Evolutionary conservation across 53 echinoderm and acorn worm species (phyloP), one percentile per base, ranked within the genome.

Genomic region (Holothuria leucospilota): DNA sequence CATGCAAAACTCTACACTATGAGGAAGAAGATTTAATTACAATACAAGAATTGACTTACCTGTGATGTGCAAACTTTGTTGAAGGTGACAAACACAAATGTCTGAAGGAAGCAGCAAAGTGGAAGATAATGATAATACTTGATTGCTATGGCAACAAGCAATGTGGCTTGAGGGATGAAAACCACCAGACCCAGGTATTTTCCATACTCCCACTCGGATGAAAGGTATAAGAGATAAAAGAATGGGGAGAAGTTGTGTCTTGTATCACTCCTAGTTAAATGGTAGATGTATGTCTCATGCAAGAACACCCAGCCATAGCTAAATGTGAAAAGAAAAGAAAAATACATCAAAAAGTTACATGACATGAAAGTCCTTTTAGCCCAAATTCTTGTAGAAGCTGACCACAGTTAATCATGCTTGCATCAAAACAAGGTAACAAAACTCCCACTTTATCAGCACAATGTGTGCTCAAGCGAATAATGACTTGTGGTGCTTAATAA

Each of bases 21-120:
- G 3, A 7, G 8, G 0, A 7, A 46, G 46, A 7, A 46, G 11
- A 46, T 8, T 4, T 4, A 46, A 46, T 0, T 46, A 7, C 46
- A 46, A 46, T 46, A 7, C 8, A 11, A 68, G 28, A 6, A 75
- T 46, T 11, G 15, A 30, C n/a, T 86, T 34, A 98, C 98, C 98
- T 98, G 98, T 8, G 95, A 98, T 1, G 98, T 98, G 80, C 98
- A 95, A 46, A 98, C 98, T 88, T 98, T 98, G 85, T 98, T 98
- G 89, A 98, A 98, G 1, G 95, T 75, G 27, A 98, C 98, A 93
- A 98, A 98, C 34, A 98, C 24, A 63, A 95, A 93, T 1, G 98
- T 98, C 61, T 98, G 91, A 14, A 93, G 88, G 53, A 95, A 98
- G 68, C 95, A 98, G 56, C 98, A 93, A 77, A 98, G 91, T 24